Conservation (phyloP, 2,888 invertebrate species). For the Eutolmus rufibarbis region DNA sequence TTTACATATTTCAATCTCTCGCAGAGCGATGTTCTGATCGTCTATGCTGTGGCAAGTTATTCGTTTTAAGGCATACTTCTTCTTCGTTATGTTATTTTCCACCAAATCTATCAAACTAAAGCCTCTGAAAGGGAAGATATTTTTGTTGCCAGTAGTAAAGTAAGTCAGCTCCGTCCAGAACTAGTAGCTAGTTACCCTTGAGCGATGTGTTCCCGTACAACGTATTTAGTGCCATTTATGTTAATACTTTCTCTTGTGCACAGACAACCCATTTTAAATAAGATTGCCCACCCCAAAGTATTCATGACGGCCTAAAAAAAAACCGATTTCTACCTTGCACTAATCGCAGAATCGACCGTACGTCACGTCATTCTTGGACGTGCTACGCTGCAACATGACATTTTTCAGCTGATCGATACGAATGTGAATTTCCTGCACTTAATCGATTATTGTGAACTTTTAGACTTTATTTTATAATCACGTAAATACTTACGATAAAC, state of each 20-base stretch:
- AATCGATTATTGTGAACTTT: not conserved
- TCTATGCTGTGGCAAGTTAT: constrained; percentile 81
- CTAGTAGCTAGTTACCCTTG: constrained; percentile 68
- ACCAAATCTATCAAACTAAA: constrained; percentile 82
- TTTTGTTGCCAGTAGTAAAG: not conserved
- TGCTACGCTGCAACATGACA: not conserved
- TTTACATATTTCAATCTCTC: constrained; percentile 78
- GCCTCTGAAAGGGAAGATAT: constrained; percentile 67
- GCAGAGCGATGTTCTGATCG: constrained; percentile 75
- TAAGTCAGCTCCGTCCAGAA: not conserved
- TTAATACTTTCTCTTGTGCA: constrained; percentile 76
- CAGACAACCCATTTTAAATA: constrained; percentile 77
- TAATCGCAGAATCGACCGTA: not conserved
- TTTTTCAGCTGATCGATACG: not conserved
- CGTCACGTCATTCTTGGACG: constrained; percentile 20
- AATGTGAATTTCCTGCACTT: not conserved
- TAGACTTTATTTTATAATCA: not conserved
- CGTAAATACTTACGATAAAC: too few relatives aligned
- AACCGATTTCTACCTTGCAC: not conserved
- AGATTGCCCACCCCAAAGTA: constrained; percentile 72
- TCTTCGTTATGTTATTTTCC: constrained; percentile 71
- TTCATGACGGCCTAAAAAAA: constrained; percentile 65
- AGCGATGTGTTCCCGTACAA: constrained; percentile 74
- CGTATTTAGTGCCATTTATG: constrained; percentile 75
- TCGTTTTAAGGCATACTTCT: constrained; percentile 78